Evolutionary conservation across 2,888 invertebrate genomes (phyloP).

Genomic region (Aphidius colemani): DNA sequence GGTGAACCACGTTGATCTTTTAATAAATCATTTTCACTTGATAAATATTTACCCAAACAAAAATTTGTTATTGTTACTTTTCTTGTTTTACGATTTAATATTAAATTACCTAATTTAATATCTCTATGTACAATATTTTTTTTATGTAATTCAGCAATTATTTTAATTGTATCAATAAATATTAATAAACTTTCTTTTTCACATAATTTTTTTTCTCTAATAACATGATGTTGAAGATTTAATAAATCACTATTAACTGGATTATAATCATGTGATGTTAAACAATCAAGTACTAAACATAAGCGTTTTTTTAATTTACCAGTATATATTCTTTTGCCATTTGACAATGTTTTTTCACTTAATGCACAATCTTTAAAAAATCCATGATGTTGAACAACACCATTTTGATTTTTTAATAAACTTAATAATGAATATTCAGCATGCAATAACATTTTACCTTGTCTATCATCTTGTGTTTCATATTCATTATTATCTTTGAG

Average conservation of each 20-base stretch:
- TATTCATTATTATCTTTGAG: conserved; percentile 63
- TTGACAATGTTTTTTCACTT: conserved; percentile 66
- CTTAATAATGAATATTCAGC: conserved; percentile 77
- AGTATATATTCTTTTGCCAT: conserved; percentile 62
- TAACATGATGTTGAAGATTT: conserved; percentile 77
- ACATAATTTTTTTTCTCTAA: conserved; percentile 74
- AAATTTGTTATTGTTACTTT: conserved; percentile 75
- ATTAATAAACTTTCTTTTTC: conserved; percentile 76
- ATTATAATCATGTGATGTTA: conserved; percentile 71
- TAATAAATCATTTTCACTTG: conserved; percentile 72
- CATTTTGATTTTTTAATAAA: conserved; percentile 70
- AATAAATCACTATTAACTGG: conserved; percentile 65
- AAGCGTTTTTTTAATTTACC: conserved; percentile 67
- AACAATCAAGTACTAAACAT: conserved; percentile 75
- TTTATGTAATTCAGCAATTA: conserved; percentile 76
- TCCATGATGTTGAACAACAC: conserved; percentile 78
- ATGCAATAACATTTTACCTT: conserved; percentile 78
- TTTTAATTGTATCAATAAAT: conserved; percentile 75
- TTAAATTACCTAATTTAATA: conserved; percentile 77
- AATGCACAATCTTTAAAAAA: conserved; percentile 76
- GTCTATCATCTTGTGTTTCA: conserved; percentile 75
- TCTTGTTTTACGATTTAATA: conserved; percentile 71
- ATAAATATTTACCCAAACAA: conserved; percentile 75
- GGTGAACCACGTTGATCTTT: conserved; percentile 80
- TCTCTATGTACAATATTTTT: conserved; percentile 79